Evolutionary conservation across 1,140 invertebrate genomes (phyloP), one percentile per base, ranked within the genome.

Genomic region (Bombyx mori): DNA sequence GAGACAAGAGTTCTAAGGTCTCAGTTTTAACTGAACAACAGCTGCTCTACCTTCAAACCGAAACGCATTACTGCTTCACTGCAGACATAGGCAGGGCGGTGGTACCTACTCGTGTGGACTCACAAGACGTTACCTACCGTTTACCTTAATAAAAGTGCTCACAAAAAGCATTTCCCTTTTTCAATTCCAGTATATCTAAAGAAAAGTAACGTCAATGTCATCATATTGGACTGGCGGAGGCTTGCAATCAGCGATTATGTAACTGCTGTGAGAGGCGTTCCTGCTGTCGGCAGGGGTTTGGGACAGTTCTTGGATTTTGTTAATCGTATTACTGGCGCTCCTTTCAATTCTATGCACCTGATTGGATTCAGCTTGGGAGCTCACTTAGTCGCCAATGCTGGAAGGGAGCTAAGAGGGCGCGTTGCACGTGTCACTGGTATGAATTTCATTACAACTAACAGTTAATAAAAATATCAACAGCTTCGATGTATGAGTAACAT

Each of bases 351-450:
- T 62, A 89, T 96, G 56, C 97, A 98, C 73, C 67, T 98, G 44
- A 94, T 98, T 69, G 97, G 97, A 0, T 97, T 97, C 79, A 94
- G 93, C 63, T 79, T 95, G 52, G 96, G 96, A 0, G 95, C 94
- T 3, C 97, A 98, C 71, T 91, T 97, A 1, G 95, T 96, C 1
- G 96, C 96, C 2, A 96, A 96, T 71, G 92, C 94, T 60, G 75
- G 77, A 26, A 63, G 74, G 8, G 65, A 65, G 46, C 35, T 65
- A 6, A 55, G 61, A 42, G 72, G 69, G 7, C 60, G 57, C 67
- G 63, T 68, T 18, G 70, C 67, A 10, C 69, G 72, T 44, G 50
- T 75, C 8, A 75, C 72, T 50, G 72, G 72, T 75, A 61, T 51
- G 42, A 42, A 53, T 53, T 10, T 53, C 9, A 7, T 43, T 42